A percentile compares a stretch with the other conserved stretches of the same genome.
Evolutionary conservation across 2,888 invertebrate genomes (phyloP).

Genomic region (Aphidoletes aphidimyza): DNA sequence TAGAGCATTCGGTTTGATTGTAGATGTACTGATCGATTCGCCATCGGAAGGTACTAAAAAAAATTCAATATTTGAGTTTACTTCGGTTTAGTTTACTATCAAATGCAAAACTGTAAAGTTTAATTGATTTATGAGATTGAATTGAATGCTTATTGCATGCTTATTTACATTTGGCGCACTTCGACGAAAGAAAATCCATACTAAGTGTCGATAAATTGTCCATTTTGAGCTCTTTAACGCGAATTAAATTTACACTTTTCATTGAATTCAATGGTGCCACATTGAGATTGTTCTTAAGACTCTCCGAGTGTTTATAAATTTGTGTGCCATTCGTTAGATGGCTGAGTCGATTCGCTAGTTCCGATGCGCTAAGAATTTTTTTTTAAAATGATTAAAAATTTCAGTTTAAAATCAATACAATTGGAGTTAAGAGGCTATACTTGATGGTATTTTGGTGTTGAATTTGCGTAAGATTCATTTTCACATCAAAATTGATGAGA

Average conservation of each 20-base stretch:
- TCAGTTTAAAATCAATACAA: background rate
- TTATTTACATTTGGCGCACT: constrained; percentile 60
- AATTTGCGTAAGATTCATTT: constrained; percentile 23
- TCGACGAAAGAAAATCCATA: constrained; percentile 63
- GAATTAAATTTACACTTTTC: constrained; percentile 63
- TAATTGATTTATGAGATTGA: too few species aligned
- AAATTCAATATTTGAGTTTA: background rate
- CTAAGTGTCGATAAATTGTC: constrained; percentile 66
- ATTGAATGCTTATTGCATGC: too few species aligned
- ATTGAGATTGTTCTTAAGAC: constrained; percentile 60
- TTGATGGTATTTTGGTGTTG: constrained; percentile 50
- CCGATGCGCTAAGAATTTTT: constrained; percentile 56
- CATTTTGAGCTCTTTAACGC: constrained; percentile 63
- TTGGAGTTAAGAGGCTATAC: background rate
- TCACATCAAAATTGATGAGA: constrained; percentile 26
- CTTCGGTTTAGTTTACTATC: background rate
- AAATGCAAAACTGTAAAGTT: too few species aligned
- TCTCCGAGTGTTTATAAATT: constrained; percentile 57
- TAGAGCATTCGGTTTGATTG: constrained; percentile 19
- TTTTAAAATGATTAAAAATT: background rate
- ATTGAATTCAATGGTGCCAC: constrained; percentile 61
- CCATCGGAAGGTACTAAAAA: background rate
- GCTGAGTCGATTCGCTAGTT: constrained; percentile 57
- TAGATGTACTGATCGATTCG: constrained; percentile 54
- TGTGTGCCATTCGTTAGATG: constrained; percentile 56